These are phyloP conservation scores for Galeruca laticollis DNA, from an alignment of 2,888 invertebrate species.

Conservation along the genomic window DNA sequence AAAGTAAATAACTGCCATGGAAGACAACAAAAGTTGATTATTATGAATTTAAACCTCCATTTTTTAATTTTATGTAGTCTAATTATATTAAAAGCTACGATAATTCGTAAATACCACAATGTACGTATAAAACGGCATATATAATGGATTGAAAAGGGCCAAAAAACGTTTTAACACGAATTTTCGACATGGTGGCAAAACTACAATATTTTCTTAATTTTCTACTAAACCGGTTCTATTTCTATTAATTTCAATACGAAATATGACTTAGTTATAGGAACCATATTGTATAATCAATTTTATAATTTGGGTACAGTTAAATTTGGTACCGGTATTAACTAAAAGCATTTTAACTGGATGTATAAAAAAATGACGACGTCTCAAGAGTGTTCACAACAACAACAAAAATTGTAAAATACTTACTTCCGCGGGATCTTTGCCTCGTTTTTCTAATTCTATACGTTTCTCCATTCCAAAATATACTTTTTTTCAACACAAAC, in stretches of 20 bases:
- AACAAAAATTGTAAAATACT: conserved; percentile 63
- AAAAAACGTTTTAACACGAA: conserved; percentile 10
- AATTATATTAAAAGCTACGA: not conserved
- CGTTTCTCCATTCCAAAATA: conserved; percentile 86
- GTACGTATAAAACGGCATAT: not conserved
- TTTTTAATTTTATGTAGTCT: not conserved
- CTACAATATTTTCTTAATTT: conserved; percentile 41
- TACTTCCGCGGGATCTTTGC: conserved; percentile 91
- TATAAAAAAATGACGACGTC: conserved; percentile 49
- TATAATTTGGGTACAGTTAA: not conserved
- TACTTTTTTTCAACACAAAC: conserved; percentile 42
- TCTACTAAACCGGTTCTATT: conserved; percentile 33
- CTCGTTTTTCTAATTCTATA: conserved; percentile 94
- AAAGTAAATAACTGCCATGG: not conserved
- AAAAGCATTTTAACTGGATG: conserved; percentile 46
- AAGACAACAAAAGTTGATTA: not conserved
- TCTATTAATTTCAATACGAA: conserved; percentile 19
- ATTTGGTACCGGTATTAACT: conserved; percentile 29
- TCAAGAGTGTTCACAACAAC: conserved; percentile 44
- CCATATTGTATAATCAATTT: not conserved
- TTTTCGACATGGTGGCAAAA: conserved; percentile 40
- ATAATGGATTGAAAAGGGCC: not conserved
- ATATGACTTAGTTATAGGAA: conserved; percentile 17
- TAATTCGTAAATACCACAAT: not conserved
- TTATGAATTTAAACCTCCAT: conserved; percentile 12